These are phyloP conservation scores for Holothuria scabra DNA, from an alignment of 53 echinoderm and acorn worm species.

Conservation along the genomic window DNA sequence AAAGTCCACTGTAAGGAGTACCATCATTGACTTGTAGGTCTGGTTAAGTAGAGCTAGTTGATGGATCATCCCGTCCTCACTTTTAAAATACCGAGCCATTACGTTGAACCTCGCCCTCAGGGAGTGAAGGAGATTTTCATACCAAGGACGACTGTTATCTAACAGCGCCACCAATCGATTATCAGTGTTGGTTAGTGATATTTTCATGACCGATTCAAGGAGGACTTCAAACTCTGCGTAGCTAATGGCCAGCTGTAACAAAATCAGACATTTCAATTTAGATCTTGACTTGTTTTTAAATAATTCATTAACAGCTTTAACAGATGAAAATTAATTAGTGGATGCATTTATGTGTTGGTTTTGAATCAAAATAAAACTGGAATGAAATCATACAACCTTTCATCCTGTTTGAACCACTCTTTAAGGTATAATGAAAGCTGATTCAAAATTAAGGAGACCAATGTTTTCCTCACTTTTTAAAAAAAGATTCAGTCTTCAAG, in stretches of 20 bases:
- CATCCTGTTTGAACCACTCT: no score
- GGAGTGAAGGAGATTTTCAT: conserved; percentile 73
- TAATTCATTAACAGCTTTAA: not conserved
- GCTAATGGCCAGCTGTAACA: conserved; percentile 61
- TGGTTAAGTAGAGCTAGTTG: conserved; percentile 87
- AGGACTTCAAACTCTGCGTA: conserved; percentile 96
- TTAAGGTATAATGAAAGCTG: no score
- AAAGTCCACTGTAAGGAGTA: conserved; percentile 82
- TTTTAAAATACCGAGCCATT: conserved; percentile 64
- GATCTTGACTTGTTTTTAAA: not conserved
- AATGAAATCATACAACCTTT: no score
- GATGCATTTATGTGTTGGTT: no score
- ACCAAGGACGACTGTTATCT: conserved; percentile 74
- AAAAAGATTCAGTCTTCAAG: no score
- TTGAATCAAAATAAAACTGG: no score
- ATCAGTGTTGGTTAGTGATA: conserved; percentile 77
- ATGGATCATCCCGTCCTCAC: conserved; percentile 74
- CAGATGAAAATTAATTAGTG: not conserved
- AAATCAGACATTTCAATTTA: not conserved
- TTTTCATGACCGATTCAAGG: conserved; percentile 74
- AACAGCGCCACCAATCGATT: conserved; percentile 69
- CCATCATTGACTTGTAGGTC: conserved; percentile 80
- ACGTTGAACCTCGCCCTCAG: conserved; percentile 70
- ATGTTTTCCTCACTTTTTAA: no score
- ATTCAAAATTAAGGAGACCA: no score